Conservation (phyloP, 2,113 vertebrate species). For the Bothrops jararaca region DNA sequence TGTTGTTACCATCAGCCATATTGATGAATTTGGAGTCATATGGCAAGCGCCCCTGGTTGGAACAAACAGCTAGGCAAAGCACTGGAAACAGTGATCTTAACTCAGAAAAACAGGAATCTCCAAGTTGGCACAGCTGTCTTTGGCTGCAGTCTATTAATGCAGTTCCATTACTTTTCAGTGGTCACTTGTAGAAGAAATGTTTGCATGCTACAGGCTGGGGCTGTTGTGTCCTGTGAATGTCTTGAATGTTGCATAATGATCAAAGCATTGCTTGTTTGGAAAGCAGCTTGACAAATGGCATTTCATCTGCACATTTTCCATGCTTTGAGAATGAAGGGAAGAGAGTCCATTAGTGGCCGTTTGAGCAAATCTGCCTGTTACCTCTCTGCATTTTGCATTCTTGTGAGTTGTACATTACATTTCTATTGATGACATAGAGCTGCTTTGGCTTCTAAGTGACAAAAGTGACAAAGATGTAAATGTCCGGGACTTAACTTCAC, state of each 20-base stretch:
- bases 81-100: neutral
- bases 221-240: slow-evolving; percentile 42
- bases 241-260: slow-evolving; percentile 45
- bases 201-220: neutral
- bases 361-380: slow-evolving; percentile 37
- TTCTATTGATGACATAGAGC: slow-evolving; percentile 35
- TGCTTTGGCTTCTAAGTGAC: slow-evolving; percentile 39
- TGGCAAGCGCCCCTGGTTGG: neutral
- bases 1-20: neutral
- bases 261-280: slow-evolving; percentile 33
- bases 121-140: neutral
- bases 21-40: neutral
- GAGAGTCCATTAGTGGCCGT: slow-evolving; percentile 44
- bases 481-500: slow-evolving; percentile 7
- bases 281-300: slow-evolving; percentile 55
- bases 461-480: slow-evolving; percentile 41
- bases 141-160: neutral
- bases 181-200: neutral
- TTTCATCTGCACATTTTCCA: slow-evolving; percentile 19
- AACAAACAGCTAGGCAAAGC: neutral
- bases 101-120: neutral
- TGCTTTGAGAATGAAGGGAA: slow-evolving; percentile 24
- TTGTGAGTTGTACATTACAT: slow-evolving; percentile 20
- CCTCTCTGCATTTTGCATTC: neutral
- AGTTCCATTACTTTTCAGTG: neutral